Evolutionary conservation across 2,797 vertebrate species (phyloP).

Genomic region (Sphaeramia orbicularis): DNA sequence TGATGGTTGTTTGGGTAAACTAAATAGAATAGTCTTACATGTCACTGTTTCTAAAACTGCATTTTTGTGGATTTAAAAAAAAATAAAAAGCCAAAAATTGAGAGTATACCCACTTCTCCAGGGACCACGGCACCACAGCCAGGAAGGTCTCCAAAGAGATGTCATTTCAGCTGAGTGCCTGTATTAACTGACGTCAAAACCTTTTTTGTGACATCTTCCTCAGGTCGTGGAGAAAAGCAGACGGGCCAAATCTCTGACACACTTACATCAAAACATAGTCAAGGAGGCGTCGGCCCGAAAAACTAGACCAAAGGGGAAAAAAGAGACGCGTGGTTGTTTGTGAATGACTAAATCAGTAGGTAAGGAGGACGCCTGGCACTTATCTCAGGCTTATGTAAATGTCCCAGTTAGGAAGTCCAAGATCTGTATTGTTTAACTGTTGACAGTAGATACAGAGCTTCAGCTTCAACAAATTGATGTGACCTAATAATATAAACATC

Average conservation of each 20-base stretch:
- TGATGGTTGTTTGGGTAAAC: too few species aligned
- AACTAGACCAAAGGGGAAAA: constrained; percentile 14
- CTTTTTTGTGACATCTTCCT: background rate
- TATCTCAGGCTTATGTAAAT: constrained; percentile 10
- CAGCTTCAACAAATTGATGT: background rate
- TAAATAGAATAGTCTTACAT: too few species aligned
- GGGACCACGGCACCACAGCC: too few species aligned
- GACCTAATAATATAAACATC: background rate
- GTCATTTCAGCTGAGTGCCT: too few species aligned
- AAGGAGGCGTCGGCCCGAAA: background rate
- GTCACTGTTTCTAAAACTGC: too few species aligned
- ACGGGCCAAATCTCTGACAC: background rate
- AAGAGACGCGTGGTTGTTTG: constrained; percentile 2
- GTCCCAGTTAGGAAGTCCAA: background rate
- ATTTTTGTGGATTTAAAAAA: too few species aligned
- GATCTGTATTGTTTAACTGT: background rate
- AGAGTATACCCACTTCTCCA: too few species aligned
- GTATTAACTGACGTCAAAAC: background rate
- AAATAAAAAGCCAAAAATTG: too few species aligned
- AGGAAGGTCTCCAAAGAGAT: too few species aligned
- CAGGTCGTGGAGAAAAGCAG: background rate
- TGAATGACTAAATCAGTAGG: background rate
- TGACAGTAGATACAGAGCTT: background rate
- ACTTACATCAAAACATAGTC: background rate
- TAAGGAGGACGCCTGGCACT: constrained; percentile 2